These are phyloP conservation scores for Gila orcuttii DNA, from an alignment of 2,113 vertebrate genomes.

Conservation along the genomic window DNA sequence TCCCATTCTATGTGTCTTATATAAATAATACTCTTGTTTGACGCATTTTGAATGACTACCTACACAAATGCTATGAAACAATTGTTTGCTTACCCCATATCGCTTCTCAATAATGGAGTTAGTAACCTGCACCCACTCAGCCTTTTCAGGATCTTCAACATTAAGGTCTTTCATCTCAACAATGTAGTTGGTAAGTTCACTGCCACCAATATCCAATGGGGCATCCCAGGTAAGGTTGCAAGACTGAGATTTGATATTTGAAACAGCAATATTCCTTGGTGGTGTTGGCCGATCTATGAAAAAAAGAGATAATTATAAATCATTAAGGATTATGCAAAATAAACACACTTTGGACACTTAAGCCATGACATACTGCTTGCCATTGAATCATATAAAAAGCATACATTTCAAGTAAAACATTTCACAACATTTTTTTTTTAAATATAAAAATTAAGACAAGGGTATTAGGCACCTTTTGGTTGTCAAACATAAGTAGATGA, in stretches of 20 bases:
- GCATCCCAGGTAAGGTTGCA: constrained; percentile 91
- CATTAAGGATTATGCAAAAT: not conserved
- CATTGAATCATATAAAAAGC: not conserved
- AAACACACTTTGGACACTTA: not conserved
- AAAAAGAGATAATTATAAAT: constrained; percentile 25
- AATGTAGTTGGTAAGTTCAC: constrained; percentile 94
- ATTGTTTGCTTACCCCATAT: constrained; percentile 80
- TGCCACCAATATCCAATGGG: constrained; percentile 91
- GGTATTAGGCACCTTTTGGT: not conserved
- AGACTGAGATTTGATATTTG: constrained; percentile 90
- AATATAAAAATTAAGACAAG: not conserved
- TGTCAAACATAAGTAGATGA: not conserved
- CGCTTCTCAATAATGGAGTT: constrained; percentile 85
- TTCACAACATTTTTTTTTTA: not conserved
- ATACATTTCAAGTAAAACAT: not conserved
- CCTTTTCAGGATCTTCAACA: constrained; percentile 71
- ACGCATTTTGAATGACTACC: not conserved
- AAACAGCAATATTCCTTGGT: constrained; percentile 88
- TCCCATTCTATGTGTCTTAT: not conserved
- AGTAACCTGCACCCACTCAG: constrained; percentile 90
- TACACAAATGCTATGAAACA: constrained; percentile 1
- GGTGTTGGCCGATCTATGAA: constrained; percentile 90
- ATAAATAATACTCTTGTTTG: not conserved
- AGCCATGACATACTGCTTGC: not conserved
- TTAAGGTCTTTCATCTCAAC: constrained; percentile 85